Base-by-base conservation (phyloP, 2,797 vertebrate species). In the Acomys russatus region DNA sequence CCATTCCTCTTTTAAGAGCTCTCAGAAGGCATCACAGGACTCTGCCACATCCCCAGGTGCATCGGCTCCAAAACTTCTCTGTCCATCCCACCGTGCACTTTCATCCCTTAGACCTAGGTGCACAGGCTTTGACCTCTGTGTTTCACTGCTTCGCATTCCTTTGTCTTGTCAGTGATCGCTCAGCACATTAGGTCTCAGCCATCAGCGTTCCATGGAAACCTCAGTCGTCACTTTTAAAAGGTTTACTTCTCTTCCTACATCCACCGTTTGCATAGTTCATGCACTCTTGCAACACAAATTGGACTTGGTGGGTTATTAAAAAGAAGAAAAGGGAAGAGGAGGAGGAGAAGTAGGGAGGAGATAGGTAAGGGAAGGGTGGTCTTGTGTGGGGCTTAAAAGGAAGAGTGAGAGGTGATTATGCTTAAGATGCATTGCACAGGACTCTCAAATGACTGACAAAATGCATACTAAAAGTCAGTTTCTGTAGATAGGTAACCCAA, bases 381-480 rank as follows among this genome's bases (percentile, higher is more conserved):
- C 74, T 77, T n/a, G 78, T 49, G 38, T 44, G 38, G 73, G 22
- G 73, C 25, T 49, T 28, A 76, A 22, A 49, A 76, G 54, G 54
- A 54, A 17, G 51, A 59, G 54, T 35, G 30, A 11, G 4, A 59
- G 22, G 78, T 35, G 30, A 22, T 5, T 22, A 6, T 59, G 33
- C 10, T 59, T 22, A 79, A 79, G 15, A 33, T 22, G n/a, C 33
- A 56, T n/a, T 22, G 0, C 3, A n/a, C 3, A 6, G 33, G n/a
- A 22, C 22, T 59, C 20, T 59, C 54, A 79, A 79, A 79, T 9
- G 18, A 59, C 20, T 59, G n/a, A 79, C 20, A 22, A 56, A 56
- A 56, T 76, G 12, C 88, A 4, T 68, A 78, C 68, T 97, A 96
- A 96, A 90, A 97, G 92, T 91, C 66, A 95, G n/a, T 73, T 28